Evolutionary conservation across 2,888 invertebrate genomes (phyloP), one percentile per base, ranked within the genome.

Genomic region (Drosophila demipolita): DNA sequence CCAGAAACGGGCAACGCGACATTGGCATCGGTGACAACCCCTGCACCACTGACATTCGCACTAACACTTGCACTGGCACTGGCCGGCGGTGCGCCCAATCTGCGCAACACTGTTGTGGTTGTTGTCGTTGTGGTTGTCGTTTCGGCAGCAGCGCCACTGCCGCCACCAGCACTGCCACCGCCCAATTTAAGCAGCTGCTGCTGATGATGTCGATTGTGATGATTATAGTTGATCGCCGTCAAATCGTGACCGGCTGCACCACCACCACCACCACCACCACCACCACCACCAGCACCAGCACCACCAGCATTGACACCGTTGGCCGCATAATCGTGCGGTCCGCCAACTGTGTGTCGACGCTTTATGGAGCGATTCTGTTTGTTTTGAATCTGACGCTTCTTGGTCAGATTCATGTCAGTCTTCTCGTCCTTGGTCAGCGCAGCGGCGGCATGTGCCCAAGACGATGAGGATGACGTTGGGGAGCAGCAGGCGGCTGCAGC

Each of bases 271-370:
- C 9, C 58, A 26, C 50, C 53, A 1, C 50, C 50, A 29, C 50
- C 23, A 3, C 7, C 53, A 3, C 50, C 23, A 3, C 6, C 40
- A 4, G 32, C 72, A 12, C 15, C 63, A 12, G 23, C 53, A 3
- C 52, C 36, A 20, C 54, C 64, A 26, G 52, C 65, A 8, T 60
- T 53, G 9, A 36, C 72, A 17, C 54, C 63, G 17, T 89, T 90
- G 20, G 90, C 84, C 33, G 91, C 84, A 74, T 93, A 96, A 93
- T 98, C 98, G 93, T 97, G 97, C n/a, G 97, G 97, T 63, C 98
- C 98, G 74, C 98, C 98, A 11, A 98, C 98, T 0, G 98, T 98
- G 94, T 98, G 98, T 35, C 98, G 94, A 50, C 98, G 95, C 93
- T 97, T 97, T 89, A 97, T 97, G 75, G 97, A 96, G 58, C 93